These are phyloP conservation scores for Arbacia lixula DNA, from an alignment of 53 echinoderm and acorn worm species.

Conservation along the genomic window DNA sequence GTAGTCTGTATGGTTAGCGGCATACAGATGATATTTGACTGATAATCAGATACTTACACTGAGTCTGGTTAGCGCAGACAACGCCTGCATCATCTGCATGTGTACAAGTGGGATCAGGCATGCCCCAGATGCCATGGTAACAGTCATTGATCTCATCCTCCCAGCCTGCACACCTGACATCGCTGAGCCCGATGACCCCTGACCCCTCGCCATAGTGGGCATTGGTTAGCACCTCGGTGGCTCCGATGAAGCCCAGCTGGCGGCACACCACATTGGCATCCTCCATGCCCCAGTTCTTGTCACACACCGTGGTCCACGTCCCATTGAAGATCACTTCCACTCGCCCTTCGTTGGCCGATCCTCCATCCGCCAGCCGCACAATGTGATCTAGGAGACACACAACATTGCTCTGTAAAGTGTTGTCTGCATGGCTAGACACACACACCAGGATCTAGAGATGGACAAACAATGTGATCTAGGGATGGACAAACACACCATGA, in stretches of 20 bases:
- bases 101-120: not conserved
- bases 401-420: no score
- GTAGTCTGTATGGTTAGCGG: no score
- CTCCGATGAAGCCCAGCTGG: slow-evolving; percentile 75
- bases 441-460: no score
- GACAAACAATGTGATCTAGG: no score
- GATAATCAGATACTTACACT: slow-evolving; percentile 46
- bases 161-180: slow-evolving; percentile 50
- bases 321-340: slow-evolving; percentile 42
- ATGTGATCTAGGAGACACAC: slow-evolving; percentile 10
- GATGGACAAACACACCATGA: no score
- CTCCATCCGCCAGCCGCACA: slow-evolving; percentile 27
- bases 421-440: no score
- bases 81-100: slow-evolving; percentile 51
- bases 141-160: slow-evolving; percentile 62
- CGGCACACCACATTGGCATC: slow-evolving; percentile 73
- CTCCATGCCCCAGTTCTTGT: slow-evolving; percentile 18
- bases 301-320: slow-evolving; percentile 31
- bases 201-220: not conserved
- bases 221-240: not conserved
- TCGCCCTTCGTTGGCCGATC: slow-evolving; percentile 21
- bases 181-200: slow-evolving; percentile 28
- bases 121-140: slow-evolving; percentile 43
- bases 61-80: slow-evolving; percentile 47
- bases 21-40: no score